Evolutionary conservation across 2,888 invertebrate species (phyloP), one percentile per base, ranked within the genome.

Genomic region (Strigamia transsilvanica): DNA sequence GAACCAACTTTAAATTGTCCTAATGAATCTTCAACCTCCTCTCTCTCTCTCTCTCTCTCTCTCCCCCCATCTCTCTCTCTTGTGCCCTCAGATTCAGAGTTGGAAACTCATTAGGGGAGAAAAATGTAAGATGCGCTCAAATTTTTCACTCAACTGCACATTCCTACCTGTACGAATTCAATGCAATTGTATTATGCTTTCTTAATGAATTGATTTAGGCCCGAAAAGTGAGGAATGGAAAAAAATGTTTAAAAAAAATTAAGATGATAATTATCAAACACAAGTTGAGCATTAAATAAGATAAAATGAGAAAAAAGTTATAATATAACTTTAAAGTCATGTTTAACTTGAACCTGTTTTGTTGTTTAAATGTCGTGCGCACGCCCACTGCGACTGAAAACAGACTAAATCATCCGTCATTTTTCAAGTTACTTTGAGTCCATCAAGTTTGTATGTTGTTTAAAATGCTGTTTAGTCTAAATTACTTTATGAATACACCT

Each of bases 1-100:
- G n/a, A 56, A 56, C 56, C 56, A 56, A 56, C 56, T 56, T 56
- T 56, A 56, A 56, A 56, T 56, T 56, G 56, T 56, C n/a, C 56
- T 56, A 56, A 56, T 56, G 56, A 56, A 56, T 56, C 56, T 56
- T 56, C 56, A 56, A 56, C 56, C 46, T 46, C 13, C 15, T n/a
- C n/a, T 56, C 7, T 51, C 18, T 51, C 51, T n/a, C 51, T 18
- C 18, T 56, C 7, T 18, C n/a, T 56, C n/a, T 7, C 9, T 18
- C 18, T 18, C 18, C n/a, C n/a, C n/a, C n/a, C n/a, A n/a, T 18
- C 18, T 18, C 21, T 18, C 18, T 18, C 18, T 18, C 18, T 5
- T 56, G 56, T 56, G 56, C 56, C 56, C 56, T 56, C 56, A 56
- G 56, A 56, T 56, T 56, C 56, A 56, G 56, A 56, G 18, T 56